Base-by-base conservation (phyloP, 2,888 invertebrate species). In the Napeogenes sylphis region DNA sequence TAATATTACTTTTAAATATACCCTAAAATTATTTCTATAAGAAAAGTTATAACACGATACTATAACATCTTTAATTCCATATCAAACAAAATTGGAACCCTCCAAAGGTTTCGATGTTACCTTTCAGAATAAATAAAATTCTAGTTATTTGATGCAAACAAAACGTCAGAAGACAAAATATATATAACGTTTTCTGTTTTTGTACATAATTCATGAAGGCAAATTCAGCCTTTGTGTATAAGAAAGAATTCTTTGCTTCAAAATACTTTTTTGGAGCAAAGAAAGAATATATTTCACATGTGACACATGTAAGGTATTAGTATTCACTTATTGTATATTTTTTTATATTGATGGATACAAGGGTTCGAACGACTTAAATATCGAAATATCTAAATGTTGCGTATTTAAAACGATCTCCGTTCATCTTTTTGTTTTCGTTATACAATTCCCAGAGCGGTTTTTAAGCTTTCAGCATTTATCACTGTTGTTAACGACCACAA, bases 121-220 rank as follows among this genome's bases (percentile, higher is more conserved):
- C 58, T 68, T 67, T 70, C 35, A 57, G 59, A 59, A 60, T 53
- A 51, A 30, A 30, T 51, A 21, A 21, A 21, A 21, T 51, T 51
- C 21, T 10, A 10, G 14, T 51, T 51, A 51, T 51, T 21, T 21
- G 21, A 30, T 51, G 8, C 5, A 68, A 68, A 68, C 61, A 59
- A 46, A 69, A 69, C 60, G 62, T 64, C 62, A 57, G 45, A 66
- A 62, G 45, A 65, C 60, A 57, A 21, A 21, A 58, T 61, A 60
- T 54, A 56, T 59, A 62, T 62, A 62, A 67, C 65, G 58, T 55
- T 57, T 64, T 58, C 21, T 21, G 21, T 21, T 21, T 21, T 21
- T 62, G 55, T 70, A 61, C 64, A 68, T 70, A 60, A 67, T 70
- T 68, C 67, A 70, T 70, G 67, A 66, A 66, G 53, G 51, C 59